A percentile compares a stretch with the other conserved stretches of the same genome.
These are phyloP conservation scores for Coregonus ussuriensis DNA, from an alignment of 2,797 vertebrate genomes.

Conservation along the genomic window DNA sequence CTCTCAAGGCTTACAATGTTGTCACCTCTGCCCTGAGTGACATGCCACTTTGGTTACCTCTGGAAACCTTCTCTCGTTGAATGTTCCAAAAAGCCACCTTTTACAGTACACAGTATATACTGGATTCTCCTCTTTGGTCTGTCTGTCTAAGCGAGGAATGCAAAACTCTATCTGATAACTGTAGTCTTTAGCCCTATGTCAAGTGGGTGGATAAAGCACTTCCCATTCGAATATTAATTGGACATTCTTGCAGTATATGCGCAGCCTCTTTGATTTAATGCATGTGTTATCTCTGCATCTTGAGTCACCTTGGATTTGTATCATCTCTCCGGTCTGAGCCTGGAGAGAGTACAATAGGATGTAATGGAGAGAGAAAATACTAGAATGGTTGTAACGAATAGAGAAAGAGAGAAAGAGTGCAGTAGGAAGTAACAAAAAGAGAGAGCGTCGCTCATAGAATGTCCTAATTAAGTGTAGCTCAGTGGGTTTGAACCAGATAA, in stretches of 20 bases:
- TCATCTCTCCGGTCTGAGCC: constrained; percentile 17
- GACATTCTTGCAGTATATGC: constrained; percentile 32
- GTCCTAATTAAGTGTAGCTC: constrained; percentile 82
- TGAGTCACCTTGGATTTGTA: constrained; percentile 73
- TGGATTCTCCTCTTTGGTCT: constrained; percentile 33
- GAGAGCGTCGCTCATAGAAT: constrained; percentile 60
- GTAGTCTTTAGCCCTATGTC: constrained; percentile 14
- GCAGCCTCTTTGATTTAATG: constrained; percentile 33
- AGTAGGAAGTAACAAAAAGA: constrained; percentile 20
- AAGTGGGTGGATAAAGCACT: constrained; percentile 23
- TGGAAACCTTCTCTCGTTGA: constrained; percentile 56
- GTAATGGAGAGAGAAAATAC: constrained; percentile 39
- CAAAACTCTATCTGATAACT: constrained; percentile 34
- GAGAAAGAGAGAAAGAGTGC: constrained; percentile 28
- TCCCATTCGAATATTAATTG: neutral
- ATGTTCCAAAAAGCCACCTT: constrained; percentile 42
- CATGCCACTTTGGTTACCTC: constrained; percentile 61
- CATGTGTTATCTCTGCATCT: constrained; percentile 52
- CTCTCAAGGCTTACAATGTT: constrained; percentile 61
- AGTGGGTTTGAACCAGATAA: constrained; percentile 81
- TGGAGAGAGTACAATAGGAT: constrained; percentile 23
- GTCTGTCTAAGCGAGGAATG: constrained; percentile 31
- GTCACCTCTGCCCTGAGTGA: constrained; percentile 44
- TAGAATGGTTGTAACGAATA: neutral
- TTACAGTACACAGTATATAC: constrained; percentile 24